These are phyloP conservation scores for Capitulum mitella DNA, from an alignment of 2,888 invertebrate genomes.

Conservation along the genomic window DNA sequence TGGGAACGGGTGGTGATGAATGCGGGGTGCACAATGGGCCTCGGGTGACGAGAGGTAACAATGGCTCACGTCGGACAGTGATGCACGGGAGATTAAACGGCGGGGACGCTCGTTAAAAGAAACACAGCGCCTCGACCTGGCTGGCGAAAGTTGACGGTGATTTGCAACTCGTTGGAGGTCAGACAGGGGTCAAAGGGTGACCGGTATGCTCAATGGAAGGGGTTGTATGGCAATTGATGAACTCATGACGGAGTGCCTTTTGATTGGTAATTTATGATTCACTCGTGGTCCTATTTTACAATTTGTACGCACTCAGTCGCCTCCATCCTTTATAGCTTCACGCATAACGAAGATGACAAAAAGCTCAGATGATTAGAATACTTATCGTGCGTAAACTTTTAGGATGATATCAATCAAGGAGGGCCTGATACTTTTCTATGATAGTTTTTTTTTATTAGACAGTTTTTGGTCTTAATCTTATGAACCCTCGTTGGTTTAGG, in stretches of 20 bases:
- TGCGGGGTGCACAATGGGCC: no score
- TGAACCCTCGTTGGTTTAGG: no score
- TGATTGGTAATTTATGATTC: background rate
- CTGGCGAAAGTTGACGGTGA: background rate
- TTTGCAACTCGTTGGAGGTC: background rate
- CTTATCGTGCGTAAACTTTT: no score
- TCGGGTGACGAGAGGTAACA: background rate
- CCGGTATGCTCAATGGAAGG: background rate
- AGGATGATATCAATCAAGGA: no score
- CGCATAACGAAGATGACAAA: background rate
- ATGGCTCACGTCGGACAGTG: background rate
- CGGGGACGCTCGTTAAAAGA: no score
- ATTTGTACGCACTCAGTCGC: background rate
- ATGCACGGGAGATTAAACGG: no score
- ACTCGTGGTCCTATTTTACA: background rate
- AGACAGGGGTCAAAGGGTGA: background rate
- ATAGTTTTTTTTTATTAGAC: no score
- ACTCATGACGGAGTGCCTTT: background rate
- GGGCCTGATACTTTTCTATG: no score
- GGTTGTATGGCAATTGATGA: background rate
- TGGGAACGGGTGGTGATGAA: no score
- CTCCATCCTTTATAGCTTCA: background rate
- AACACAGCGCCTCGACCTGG: no score
- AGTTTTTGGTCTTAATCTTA: no score
- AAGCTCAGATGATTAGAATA: no score